Evolutionary conservation across 2,888 invertebrate genomes (phyloP), one percentile per base, ranked within the genome.

Genomic region (Eupithecia centaureata): DNA sequence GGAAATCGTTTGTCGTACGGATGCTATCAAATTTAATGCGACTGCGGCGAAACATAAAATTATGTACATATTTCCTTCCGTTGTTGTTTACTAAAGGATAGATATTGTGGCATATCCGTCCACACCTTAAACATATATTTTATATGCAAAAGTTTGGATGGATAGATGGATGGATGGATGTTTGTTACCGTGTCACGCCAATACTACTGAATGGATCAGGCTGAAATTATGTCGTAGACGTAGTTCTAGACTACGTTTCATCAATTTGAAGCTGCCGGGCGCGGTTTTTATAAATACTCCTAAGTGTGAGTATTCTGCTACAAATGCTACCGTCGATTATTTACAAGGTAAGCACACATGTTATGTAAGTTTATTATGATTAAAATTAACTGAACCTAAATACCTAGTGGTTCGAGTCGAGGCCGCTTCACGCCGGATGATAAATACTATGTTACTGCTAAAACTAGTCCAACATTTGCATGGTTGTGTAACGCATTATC

Each of bases 321-420:
- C 52, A 27, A 52, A 27, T 47, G 47, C 47, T 22, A 22, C 42
- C 47, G 47, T 22, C 27, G 52, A 52, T 52, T 52, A 27, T 27
- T 56, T 38, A 59, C 59, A 59, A 38, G 38, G 58, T 33, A 32
- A 59, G 10, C 35, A 38, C 38, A 38, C 30, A 10, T 38, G 27
- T 59, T 59, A 35, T 22, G 27, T 38, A 38, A 35, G 22, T 27
- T 42, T 59, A 59, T 27, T 59, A 38, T 59, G 27, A 59, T 59
- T 59, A 59, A 59, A 35, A 59, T 59, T 38, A 38, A 35, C 59
- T 27, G 38, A 38, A 59, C 38, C 59, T 59, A 59, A 59, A 59
- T 59, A 18, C 35, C 27, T 59, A 59, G 15, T 59, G 59, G 38
- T 38, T 38, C 35, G 59, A 27, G 35, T 25, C 38, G 59, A 59